Base-by-base conservation (phyloP, 2,888 invertebrate genomes). In the Trissolcus brochymenae region DNA sequence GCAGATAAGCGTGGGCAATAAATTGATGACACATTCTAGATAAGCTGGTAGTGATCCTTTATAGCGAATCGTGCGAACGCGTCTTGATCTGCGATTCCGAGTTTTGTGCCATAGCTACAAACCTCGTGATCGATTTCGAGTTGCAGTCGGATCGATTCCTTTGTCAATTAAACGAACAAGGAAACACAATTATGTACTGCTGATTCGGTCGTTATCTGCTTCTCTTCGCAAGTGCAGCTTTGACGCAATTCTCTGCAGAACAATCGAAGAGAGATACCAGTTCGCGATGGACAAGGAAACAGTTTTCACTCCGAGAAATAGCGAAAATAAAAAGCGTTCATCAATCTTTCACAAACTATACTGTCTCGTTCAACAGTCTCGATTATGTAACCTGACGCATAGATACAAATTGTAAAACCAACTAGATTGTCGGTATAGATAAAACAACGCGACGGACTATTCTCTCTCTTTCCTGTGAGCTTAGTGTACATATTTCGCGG, bases 311-410 rank as follows among this genome's bases (percentile, higher is more conserved):
- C 50, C 46, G 57, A 60, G 19, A 19, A 51, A 51, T 17, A 19
- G 9, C 21, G 57, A 62, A 35, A 35, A 35, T 21, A 76, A 70
- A 14, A 68, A 62, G 65, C 70, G 70, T 81, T 81, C 78, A 81
- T 80, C 66, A 79, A 80, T 81, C 80, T 81, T 84, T 78, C 85
- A 87, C 86, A 87, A 11, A 86, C 86, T 85, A 86, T 82, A 82
- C 81, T 80, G 83, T 81, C 75, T 80, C 80, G 80, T 79, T 79
- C 25, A 82, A 81, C 82, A 79, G 57, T 77, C 74, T 71, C 65
- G 71, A 71, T 73, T 75, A 80, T 35, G 25, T 25, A 25, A 25
- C 35, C 35, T 35, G 11, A 35, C 35, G 35, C 11, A 11, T 35
- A 35, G 35, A 35, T 35, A 11, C 35, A 35, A 11, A 11, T 35